Evolutionary conservation across 2,888 invertebrate species (phyloP).

Genomic region (Lasioglossum calceatum): DNA sequence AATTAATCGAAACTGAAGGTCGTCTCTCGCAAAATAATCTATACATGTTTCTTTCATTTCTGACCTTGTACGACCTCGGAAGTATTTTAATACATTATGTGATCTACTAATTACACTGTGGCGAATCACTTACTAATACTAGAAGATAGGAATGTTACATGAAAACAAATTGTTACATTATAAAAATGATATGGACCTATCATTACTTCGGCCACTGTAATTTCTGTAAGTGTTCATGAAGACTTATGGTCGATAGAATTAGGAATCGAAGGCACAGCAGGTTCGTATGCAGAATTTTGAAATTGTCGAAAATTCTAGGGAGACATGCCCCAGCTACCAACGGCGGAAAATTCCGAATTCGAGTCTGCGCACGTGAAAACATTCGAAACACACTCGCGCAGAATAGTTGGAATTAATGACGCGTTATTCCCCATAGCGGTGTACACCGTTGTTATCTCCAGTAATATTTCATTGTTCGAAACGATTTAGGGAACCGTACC

Average conservation of each 20-base stretch:
- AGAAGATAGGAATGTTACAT: too few species aligned
- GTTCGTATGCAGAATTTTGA: constrained; percentile 21
- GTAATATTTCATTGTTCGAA: constrained; percentile 1
- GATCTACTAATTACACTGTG: too few species aligned
- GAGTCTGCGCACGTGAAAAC: neutral
- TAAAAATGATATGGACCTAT: too few species aligned
- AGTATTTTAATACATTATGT: too few species aligned
- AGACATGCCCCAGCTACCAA: constrained; percentile 44
- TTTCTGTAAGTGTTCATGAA: neutral
- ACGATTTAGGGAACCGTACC: neutral
- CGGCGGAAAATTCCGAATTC: neutral
- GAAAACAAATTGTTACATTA: too few species aligned
- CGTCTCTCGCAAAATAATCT: too few species aligned
- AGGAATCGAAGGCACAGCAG: neutral
- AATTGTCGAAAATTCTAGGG: neutral
- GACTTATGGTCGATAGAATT: neutral
- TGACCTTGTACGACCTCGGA: too few species aligned
- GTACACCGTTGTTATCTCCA: neutral
- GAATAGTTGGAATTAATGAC: constrained; percentile 12
- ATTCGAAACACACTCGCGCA: neutral
- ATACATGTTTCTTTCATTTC: too few species aligned
- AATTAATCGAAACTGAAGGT: too few species aligned
- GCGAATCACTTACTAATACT: too few species aligned
- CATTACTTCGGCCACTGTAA: too few species aligned
- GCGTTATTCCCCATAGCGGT: neutral